Evolutionary conservation across 2,113 vertebrate genomes (phyloP).

Genomic region (Eleginops maclovinus): DNA sequence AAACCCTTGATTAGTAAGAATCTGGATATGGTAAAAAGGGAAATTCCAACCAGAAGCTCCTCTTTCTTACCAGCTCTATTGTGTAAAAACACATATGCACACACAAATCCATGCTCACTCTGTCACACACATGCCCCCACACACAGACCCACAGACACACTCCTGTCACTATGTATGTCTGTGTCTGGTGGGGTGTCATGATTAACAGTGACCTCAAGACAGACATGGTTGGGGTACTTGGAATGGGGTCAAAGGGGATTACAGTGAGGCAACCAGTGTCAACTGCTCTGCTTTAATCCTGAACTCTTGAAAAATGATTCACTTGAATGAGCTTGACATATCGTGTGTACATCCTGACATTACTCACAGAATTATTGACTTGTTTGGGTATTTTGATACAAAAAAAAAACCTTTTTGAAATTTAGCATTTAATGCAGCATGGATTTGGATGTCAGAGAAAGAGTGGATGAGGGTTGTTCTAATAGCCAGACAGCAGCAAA

Average conservation of each 20-base stretch:
- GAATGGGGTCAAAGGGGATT: conserved; percentile 72
- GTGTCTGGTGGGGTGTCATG: conserved; percentile 43
- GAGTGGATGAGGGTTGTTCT: conserved; percentile 30
- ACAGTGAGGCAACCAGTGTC: conserved; percentile 52
- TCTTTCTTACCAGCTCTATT: not conserved
- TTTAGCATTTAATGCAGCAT: not conserved
- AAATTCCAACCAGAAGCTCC: not conserved
- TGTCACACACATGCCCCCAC: not conserved
- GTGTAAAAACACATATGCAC: not conserved
- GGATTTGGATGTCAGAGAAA: not conserved
- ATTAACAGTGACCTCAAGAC: conserved; percentile 64
- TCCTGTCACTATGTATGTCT: conserved; percentile 5
- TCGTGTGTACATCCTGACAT: not conserved
- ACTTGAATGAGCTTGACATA: conserved; percentile 28
- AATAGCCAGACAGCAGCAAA: conserved; percentile 46
- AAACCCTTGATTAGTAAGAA: not conserved
- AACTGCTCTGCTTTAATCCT: conserved; percentile 55
- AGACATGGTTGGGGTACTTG: conserved; percentile 50
- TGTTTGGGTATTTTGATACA: conserved; percentile 22
- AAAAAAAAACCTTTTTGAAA: conserved; percentile 26
- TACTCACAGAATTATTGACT: conserved; percentile 13
- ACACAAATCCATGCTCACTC: conserved; percentile 11
- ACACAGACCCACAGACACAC: conserved; percentile 9
- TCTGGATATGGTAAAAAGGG: not conserved
- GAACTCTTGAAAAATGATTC: conserved; percentile 37